Evolutionary conservation across 2,113 vertebrate genomes (phyloP).

Genomic region (Alectura lathami): DNA sequence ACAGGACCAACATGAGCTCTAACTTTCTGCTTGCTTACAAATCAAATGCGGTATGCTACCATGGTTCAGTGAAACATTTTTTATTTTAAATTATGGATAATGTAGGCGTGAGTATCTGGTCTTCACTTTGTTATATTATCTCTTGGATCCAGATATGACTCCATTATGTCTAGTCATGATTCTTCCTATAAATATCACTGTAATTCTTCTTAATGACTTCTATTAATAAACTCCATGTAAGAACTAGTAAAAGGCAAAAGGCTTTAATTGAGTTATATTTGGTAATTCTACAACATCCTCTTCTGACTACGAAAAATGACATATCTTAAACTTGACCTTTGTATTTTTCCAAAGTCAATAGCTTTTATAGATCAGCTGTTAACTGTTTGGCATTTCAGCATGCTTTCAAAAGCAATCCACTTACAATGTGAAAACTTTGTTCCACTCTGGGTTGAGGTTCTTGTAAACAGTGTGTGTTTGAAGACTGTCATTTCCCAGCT

Average conservation of each 20-base stretch:
- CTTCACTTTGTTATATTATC: slow-evolving; percentile 47
- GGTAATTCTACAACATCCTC: slow-evolving; percentile 44
- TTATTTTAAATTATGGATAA: slow-evolving; percentile 11
- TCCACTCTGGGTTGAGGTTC: slow-evolving; percentile 94
- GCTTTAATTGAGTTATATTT: slow-evolving; percentile 54
- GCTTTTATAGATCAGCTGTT: not conserved
- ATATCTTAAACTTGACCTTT: slow-evolving; percentile 43
- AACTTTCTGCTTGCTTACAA: not conserved
- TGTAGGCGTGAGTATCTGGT: not conserved
- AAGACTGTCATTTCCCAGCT: slow-evolving; percentile 90
- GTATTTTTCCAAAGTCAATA: slow-evolving; percentile 17
- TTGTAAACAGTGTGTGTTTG: slow-evolving; percentile 93
- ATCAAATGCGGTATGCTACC: not conserved
- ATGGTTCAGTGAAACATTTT: not conserved
- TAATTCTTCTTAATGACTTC: slow-evolving; percentile 68
- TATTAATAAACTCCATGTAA: slow-evolving; percentile 63
- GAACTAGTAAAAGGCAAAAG: slow-evolving; percentile 53
- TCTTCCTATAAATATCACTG: slow-evolving; percentile 63
- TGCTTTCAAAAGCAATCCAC: slow-evolving; percentile 56
- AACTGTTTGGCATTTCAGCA: not conserved
- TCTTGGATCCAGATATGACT: slow-evolving; percentile 52
- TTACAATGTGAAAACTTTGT: slow-evolving; percentile 94
- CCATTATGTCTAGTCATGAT: slow-evolving; percentile 64
- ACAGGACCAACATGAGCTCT: not conserved
- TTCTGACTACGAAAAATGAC: slow-evolving; percentile 6